Conservation (phyloP, 2,797 vertebrate genomes). For the Aratinga solstitialis region DNA sequence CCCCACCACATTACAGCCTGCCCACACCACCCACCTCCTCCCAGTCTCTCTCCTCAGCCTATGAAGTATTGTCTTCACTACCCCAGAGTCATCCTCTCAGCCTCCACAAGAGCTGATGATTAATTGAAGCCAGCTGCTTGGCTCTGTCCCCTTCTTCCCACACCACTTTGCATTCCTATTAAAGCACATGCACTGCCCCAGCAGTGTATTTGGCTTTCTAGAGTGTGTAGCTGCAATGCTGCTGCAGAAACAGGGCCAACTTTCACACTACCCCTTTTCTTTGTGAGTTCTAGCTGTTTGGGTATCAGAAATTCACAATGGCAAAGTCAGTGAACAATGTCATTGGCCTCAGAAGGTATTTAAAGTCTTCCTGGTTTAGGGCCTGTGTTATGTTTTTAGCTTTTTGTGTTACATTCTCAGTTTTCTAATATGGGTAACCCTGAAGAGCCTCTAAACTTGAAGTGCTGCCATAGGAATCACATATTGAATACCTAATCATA, state of each 20-base stretch:
- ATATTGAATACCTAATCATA: neutral
- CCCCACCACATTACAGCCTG: neutral
- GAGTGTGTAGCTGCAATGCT: neutral
- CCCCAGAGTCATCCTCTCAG: neutral
- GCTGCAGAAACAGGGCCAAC: neutral
- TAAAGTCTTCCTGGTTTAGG: neutral
- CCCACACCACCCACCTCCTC: neutral
- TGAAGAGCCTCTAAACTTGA: neutral
- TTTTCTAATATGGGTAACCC: neutral
- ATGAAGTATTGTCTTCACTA: neutral
- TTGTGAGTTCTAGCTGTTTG: neutral
- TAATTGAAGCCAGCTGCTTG: slow-evolving; percentile 16
- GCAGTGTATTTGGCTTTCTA: neutral
- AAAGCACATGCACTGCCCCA: neutral
- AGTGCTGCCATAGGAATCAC: neutral
- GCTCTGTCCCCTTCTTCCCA: neutral
- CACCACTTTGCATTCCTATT: neutral
- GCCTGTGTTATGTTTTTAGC: neutral
- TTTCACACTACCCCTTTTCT: neutral
- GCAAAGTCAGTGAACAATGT: neutral
- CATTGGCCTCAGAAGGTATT: neutral
- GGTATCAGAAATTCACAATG: neutral
- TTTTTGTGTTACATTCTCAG: neutral
- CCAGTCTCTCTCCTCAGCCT: neutral
- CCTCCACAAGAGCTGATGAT: neutral